phyloP scores from a whole-genome alignment of 2,113 vertebrate genomes.

The Nipponia nippon region DNA sequence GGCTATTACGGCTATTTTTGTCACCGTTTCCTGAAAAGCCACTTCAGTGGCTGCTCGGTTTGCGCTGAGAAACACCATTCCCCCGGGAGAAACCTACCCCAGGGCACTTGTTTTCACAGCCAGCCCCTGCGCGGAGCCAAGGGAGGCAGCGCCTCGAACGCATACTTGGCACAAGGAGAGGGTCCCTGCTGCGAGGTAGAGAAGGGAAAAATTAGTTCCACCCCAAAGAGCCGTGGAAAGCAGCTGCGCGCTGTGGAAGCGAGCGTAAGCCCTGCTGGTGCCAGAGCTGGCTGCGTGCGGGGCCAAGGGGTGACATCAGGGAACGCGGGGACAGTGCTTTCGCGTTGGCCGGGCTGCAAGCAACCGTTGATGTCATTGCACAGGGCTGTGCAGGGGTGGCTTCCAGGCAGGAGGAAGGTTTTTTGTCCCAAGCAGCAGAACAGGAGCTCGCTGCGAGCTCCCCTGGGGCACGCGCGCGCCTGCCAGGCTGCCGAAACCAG shows the following conservation, averaged over 20 bases:
- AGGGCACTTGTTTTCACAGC: neutral
- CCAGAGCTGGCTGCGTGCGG: neutral
- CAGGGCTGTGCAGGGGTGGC: neutral
- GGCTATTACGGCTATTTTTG: neutral
- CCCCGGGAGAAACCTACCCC: neutral
- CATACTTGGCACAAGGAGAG: neutral
- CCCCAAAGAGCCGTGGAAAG: neutral
- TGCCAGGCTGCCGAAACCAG: neutral
- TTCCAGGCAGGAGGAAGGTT: neutral
- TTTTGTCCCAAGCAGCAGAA: neutral
- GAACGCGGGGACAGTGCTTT: neutral
- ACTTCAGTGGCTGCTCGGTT: neutral
- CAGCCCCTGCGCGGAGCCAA: neutral
- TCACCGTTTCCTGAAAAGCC: neutral
- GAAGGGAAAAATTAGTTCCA: neutral
- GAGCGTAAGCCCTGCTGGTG: neutral
- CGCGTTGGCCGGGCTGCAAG: neutral
- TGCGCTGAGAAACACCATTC: neutral
- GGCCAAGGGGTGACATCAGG: constrained; percentile 45
- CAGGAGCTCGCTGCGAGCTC: neutral
- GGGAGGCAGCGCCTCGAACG: neutral
- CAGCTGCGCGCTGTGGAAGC: neutral
- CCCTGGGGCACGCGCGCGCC: accelerated
- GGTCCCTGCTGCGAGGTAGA: neutral
- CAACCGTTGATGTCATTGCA: neutral